Evolutionary conservation across 2,113 vertebrate species (phyloP).

Genomic region (Semicossyphus pulcher): DNA sequence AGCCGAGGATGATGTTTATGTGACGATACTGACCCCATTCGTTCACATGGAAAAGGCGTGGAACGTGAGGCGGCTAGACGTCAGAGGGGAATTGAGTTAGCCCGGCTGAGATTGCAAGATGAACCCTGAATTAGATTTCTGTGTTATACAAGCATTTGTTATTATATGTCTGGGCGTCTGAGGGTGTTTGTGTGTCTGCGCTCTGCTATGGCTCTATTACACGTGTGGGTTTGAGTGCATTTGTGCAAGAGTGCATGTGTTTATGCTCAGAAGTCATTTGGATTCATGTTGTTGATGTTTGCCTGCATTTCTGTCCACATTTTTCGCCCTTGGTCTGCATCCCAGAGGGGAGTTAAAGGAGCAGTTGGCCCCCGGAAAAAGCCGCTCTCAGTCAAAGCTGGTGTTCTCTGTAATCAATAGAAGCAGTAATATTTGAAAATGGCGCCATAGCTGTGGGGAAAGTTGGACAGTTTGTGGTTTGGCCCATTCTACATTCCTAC

Average conservation of each 20-base stretch:
- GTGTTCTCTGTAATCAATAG: too few relatives aligned
- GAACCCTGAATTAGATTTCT: conserved; percentile 73
- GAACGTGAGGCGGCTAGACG: conserved; percentile 49
- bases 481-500: too few relatives aligned
- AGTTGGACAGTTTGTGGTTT: too few relatives aligned
- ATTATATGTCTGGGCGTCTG: conserved; percentile 47
- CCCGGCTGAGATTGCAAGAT: conserved; percentile 65
- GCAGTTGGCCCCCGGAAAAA: too few relatives aligned
- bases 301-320: not conserved
- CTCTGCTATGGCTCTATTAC: conserved; percentile 34
- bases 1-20: conserved; percentile 69
- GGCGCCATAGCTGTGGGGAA: too few relatives aligned
- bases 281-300: conserved; percentile 45
- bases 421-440: too few relatives aligned
- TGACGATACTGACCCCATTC: conserved; percentile 81
- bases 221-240: conserved; percentile 29
- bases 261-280: conserved; percentile 29
- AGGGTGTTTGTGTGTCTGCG: conserved; percentile 55
- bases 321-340: conserved; percentile 53
- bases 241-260: not conserved
- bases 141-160: conserved; percentile 69
- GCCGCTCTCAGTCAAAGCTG: too few relatives aligned
- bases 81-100: conserved; percentile 67
- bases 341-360: conserved; percentile 47
- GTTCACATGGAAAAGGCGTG: conserved; percentile 69